Evolutionary conservation across 2,888 invertebrate genomes (phyloP).

Genomic region (Epirrhoe alternata): DNA sequence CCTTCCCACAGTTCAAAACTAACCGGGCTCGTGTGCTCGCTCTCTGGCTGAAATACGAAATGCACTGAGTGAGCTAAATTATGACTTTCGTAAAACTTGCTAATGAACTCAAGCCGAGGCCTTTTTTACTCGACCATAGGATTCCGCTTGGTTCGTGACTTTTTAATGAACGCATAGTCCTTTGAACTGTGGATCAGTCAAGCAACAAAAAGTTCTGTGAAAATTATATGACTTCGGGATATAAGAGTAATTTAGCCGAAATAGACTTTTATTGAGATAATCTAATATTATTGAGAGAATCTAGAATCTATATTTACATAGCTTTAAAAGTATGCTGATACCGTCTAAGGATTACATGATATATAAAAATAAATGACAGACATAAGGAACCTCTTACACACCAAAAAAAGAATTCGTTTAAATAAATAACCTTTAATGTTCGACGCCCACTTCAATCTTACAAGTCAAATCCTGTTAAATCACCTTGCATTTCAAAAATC

Average conservation of each 20-base stretch:
- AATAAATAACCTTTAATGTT: not conserved
- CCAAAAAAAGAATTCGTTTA: not conserved
- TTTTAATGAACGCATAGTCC: constrained; percentile 12
- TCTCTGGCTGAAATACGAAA: constrained; percentile 21
- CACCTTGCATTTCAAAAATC: constrained; percentile 27
- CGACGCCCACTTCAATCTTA: not conserved
- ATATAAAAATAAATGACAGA: not conserved
- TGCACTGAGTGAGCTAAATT: constrained; percentile 28
- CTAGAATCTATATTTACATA: too few species aligned
- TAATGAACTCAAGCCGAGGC: constrained; percentile 23
- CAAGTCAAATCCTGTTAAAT: constrained; percentile 7
- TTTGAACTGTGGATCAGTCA: not conserved
- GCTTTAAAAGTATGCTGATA: too few species aligned
- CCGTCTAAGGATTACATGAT: not conserved
- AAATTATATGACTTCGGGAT: not conserved
- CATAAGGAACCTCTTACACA: too few species aligned
- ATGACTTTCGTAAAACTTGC: constrained; percentile 29
- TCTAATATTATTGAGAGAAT: too few species aligned
- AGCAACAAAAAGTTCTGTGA: constrained; percentile 1
- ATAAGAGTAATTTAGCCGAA: too few species aligned
- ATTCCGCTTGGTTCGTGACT: constrained; percentile 14
- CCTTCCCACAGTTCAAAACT: constrained; percentile 31
- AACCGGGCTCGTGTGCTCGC: constrained; percentile 23
- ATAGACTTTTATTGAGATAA: too few species aligned
- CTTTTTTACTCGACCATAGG: constrained; percentile 14